Evolutionary conservation across 2,797 vertebrate genomes (phyloP).

Genomic region (Oreonectes daqikongensis): DNA sequence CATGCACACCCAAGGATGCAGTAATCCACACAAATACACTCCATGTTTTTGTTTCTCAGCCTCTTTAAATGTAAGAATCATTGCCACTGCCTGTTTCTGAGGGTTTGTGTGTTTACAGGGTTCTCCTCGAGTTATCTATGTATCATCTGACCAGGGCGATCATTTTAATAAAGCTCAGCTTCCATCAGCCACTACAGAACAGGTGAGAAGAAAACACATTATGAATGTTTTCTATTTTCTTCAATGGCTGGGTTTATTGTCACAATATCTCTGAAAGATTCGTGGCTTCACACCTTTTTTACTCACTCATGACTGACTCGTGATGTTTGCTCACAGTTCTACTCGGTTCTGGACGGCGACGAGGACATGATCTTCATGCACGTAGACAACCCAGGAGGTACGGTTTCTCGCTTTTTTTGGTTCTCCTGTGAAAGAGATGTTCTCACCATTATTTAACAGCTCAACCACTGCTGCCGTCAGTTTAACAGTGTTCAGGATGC

Average conservation of each 20-base stretch:
- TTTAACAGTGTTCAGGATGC: slow-evolving; percentile 1
- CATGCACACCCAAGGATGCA: slow-evolving; percentile 1
- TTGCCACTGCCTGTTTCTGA: background rate
- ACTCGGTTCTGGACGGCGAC: slow-evolving; percentile 82
- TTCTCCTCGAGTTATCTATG: slow-evolving; percentile 79
- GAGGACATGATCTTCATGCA: slow-evolving; percentile 85
- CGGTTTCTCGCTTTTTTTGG: background rate
- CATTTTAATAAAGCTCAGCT: slow-evolving; percentile 77
- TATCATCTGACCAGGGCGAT: slow-evolving; percentile 79
- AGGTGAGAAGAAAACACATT: slow-evolving; percentile 65
- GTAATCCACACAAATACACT: slow-evolving; percentile 10
- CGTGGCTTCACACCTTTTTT: background rate
- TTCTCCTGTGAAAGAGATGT: background rate
- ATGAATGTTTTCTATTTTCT: no score
- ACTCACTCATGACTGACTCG: slow-evolving; percentile 26
- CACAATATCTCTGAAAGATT: slow-evolving; percentile 56
- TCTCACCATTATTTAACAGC: background rate
- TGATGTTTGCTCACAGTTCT: slow-evolving; percentile 73
- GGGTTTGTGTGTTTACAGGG: slow-evolving; percentile 63
- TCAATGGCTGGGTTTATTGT: background rate
- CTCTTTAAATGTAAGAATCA: background rate
- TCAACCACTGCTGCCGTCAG: slow-evolving; percentile 18
- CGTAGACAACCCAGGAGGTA: slow-evolving; percentile 84
- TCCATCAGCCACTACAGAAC: slow-evolving; percentile 79
- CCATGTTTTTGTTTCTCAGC: background rate